Percentiles rank a stretch among this genome's conserved stretches.
phyloP scores from a whole-genome alignment of 2,888 invertebrate genomes.

The Caenorhabditis drosophilae region DNA sequence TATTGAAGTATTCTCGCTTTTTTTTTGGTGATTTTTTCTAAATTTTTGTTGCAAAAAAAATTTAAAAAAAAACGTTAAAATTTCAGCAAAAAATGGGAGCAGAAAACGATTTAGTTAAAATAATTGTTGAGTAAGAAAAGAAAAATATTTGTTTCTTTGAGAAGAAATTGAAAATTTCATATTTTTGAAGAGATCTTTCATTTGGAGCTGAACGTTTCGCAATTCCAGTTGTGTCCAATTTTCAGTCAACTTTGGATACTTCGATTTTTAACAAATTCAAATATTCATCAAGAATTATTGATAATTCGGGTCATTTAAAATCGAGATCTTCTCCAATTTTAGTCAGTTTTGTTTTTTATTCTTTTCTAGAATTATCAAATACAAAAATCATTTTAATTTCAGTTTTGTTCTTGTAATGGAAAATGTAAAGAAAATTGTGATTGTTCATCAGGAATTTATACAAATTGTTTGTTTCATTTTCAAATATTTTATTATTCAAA shows the following conservation, averaged over 20 bases:
- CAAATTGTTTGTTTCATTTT: background rate
- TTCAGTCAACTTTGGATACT: conserved; percentile 9
- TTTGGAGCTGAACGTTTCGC: conserved; percentile 46
- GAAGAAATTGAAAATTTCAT: background rate
- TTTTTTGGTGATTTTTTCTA: too few relatives aligned
- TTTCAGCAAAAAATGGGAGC: too few relatives aligned
- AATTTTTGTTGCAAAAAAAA: too few relatives aligned
- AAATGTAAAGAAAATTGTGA: conserved; percentile 7
- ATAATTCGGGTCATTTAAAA: conserved; percentile 11
- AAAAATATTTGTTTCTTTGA: background rate
- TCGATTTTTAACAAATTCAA: conserved; percentile 25
- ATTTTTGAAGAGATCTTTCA: conserved; percentile 33
- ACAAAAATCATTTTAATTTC: too few relatives aligned
- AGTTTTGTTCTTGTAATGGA: background rate
- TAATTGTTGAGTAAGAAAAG: conserved; percentile 2
- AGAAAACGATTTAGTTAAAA: too few relatives aligned
- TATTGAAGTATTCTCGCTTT: too few relatives aligned
- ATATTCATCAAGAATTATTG: conserved; percentile 41
- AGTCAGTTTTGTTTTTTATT: too few relatives aligned
- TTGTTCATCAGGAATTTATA: conserved; percentile 7
- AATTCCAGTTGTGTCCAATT: conserved; percentile 36
- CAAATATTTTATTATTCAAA: background rate
- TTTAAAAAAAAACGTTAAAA: too few relatives aligned
- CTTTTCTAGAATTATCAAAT: too few relatives aligned
- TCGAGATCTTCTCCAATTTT: conserved; percentile 6